These are phyloP conservation scores for Lepidurus apus DNA, from an alignment of 1,140 invertebrate genomes.

Conservation along the genomic window DNA sequence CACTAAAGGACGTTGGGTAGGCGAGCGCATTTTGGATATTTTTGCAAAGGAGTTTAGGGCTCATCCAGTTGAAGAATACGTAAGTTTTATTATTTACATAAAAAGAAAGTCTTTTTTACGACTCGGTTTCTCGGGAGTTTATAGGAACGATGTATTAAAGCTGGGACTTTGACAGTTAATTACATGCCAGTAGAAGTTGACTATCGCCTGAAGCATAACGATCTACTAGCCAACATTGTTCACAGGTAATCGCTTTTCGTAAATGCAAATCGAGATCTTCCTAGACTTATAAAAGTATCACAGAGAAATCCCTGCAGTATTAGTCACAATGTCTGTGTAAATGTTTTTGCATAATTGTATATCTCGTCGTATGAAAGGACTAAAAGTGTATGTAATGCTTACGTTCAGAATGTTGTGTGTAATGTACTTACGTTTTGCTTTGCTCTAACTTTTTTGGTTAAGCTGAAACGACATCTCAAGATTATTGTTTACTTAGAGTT, in stretches of 20 bases:
- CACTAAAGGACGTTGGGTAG: constrained; percentile 96
- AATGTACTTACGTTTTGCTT: too few species aligned
- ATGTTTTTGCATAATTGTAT: too few species aligned
- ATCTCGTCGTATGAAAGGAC: too few species aligned
- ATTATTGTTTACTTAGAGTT: too few species aligned
- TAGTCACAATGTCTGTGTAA: too few species aligned
- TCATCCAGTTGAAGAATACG: constrained; percentile 83
- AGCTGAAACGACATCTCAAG: too few species aligned
- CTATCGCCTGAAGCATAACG: constrained; percentile 88
- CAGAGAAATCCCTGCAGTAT: too few species aligned
- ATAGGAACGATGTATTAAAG: constrained; percentile 77
- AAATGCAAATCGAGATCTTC: too few species aligned
- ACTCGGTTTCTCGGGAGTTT: constrained; percentile 32
- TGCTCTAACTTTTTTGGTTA: too few species aligned
- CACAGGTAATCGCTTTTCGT: constrained; percentile 67
- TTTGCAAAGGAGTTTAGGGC: constrained; percentile 89
- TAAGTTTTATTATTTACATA: constrained; percentile 43
- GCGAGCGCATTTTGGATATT: constrained; percentile 87
- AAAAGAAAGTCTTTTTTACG: constrained; percentile 33
- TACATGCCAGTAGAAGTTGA: constrained; percentile 86
- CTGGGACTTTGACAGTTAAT: constrained; percentile 89
- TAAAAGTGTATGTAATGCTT: too few species aligned
- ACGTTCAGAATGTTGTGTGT: too few species aligned
- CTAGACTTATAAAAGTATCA: too few species aligned
- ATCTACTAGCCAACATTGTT: constrained; percentile 87